Evolutionary conservation across 2,888 invertebrate genomes (phyloP).

Genomic region (Tromatobia lineatoria): DNA sequence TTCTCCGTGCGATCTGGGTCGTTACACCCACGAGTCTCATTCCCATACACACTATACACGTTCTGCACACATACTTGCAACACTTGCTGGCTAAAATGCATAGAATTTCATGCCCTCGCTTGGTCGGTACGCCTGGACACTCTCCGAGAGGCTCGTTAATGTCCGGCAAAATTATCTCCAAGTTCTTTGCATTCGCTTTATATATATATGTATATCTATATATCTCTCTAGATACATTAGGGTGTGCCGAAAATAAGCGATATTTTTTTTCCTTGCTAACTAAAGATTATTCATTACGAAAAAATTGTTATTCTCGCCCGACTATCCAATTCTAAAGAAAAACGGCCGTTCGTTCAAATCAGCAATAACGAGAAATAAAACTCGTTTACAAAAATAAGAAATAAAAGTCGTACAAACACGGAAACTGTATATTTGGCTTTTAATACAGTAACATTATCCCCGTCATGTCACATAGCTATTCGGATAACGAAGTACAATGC

Average conservation of each 20-base stretch:
- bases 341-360: too few relatives aligned
- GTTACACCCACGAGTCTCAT: conserved; percentile 36
- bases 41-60: background rate
- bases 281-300: background rate
- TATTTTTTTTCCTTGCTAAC: too few relatives aligned
- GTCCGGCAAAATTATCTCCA: background rate
- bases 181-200: background rate
- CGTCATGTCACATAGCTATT: background rate
- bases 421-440: background rate
- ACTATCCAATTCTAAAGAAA: too few relatives aligned
- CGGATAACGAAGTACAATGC: conserved; percentile 5
- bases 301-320: too few relatives aligned
- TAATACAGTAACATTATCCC: background rate
- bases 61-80: background rate
- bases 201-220: background rate
- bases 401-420: background rate
- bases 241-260: too few relatives aligned
- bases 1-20: conserved; percentile 39
- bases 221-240: too few relatives aligned
- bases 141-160: background rate
- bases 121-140: background rate
- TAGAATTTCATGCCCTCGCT: conserved; percentile 3
- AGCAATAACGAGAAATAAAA: too few relatives aligned
- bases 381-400: background rate
- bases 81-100: conserved; percentile 2